A percentile compares a stretch with the other conserved stretches of the same genome.
phyloP scores from a whole-genome alignment of 2,113 vertebrate genomes.

The Hemiprocne comata region DNA sequence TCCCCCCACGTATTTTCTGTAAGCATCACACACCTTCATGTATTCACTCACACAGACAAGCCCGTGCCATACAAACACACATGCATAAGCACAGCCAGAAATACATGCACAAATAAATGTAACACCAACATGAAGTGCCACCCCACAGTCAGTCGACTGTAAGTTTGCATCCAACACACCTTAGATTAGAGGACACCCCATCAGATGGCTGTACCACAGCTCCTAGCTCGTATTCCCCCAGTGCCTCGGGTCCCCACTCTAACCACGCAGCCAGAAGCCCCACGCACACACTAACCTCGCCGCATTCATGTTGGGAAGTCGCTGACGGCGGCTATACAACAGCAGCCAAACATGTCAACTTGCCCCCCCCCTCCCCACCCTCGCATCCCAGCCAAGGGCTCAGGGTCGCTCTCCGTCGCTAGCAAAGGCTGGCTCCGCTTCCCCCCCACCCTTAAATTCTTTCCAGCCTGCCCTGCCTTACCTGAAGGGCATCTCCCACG shows the following conservation, averaged over 20 bases:
- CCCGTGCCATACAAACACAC: background rate
- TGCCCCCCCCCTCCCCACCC: conserved; percentile 14
- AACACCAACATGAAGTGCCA: rapidly evolving
- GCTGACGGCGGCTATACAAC: conserved; percentile 36
- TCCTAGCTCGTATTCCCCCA: too few species aligned
- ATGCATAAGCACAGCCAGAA: background rate
- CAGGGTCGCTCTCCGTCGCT: background rate
- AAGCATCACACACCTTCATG: background rate
- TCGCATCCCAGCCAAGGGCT: conserved; percentile 19
- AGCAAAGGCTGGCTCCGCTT: background rate
- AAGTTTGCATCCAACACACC: too few species aligned
- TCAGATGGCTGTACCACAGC: too few species aligned
- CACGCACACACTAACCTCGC: conserved; percentile 20
- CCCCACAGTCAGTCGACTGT: background rate
- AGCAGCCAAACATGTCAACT: conserved; percentile 54
- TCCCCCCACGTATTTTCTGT: background rate
- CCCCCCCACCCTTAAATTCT: background rate
- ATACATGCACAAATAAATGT: rapidly evolving
- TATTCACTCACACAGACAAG: too few species aligned
- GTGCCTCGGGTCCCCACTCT: too few species aligned
- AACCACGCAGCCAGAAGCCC: too few species aligned
- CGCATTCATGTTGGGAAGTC: conserved; percentile 24
- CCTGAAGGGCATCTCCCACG: conserved; percentile 86
- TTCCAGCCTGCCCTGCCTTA: conserved; percentile 58
- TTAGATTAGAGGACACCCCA: too few species aligned